Conservation (phyloP, 2,113 vertebrate species). For the Motacilla tschutschensis region DNA sequence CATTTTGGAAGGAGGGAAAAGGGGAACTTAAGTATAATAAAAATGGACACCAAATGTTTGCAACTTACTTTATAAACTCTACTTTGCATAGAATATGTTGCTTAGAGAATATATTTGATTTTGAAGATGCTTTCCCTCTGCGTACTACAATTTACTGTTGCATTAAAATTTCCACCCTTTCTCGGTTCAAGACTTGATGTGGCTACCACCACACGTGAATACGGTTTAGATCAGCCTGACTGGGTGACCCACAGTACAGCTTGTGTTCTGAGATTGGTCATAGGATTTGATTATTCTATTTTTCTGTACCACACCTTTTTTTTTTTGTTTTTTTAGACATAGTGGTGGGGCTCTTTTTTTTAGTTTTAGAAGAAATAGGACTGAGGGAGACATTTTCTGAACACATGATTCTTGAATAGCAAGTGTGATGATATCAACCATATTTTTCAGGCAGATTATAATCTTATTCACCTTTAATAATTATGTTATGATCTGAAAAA, state of each 20-base stretch:
- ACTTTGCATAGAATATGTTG: background rate
- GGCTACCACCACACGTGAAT: background rate
- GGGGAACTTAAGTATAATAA: fast-evolving
- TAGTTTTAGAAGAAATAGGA: background rate
- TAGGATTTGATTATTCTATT: background rate
- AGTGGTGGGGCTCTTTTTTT: background rate
- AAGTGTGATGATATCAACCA: background rate
- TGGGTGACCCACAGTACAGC: fast-evolving
- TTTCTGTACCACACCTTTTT: background rate
- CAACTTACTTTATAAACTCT: background rate
- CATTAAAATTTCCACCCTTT: background rate
- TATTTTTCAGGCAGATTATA: background rate
- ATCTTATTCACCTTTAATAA: background rate
- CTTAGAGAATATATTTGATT: background rate
- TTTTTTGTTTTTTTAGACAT: background rate
- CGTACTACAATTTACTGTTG: background rate
- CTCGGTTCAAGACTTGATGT: background rate
- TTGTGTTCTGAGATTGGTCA: background rate
- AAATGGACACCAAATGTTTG: background rate
- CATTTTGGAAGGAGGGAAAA: background rate
- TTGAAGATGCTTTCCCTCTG: background rate
- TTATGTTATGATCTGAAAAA: background rate
- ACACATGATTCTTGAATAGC: background rate
- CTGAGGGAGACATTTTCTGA: background rate
- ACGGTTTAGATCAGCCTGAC: background rate